Conservation (phyloP, 2,797 vertebrate species). For the Todus mexicanus region DNA sequence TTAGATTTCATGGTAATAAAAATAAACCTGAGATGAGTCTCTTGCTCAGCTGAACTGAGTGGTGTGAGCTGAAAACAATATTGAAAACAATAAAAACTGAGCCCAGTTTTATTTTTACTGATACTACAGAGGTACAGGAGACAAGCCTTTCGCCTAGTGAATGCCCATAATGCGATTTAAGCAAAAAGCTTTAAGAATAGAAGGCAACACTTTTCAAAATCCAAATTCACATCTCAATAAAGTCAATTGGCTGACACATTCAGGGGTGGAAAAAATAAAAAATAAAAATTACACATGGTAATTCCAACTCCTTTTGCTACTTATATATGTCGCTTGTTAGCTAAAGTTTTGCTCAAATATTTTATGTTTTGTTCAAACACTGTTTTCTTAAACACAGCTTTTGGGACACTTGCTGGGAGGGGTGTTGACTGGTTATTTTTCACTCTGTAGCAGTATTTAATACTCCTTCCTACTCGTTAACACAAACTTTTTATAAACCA, state of each 20-base stretch:
- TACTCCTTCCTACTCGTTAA: background rate
- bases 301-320: background rate
- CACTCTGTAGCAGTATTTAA: background rate
- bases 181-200: background rate
- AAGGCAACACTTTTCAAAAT: background rate
- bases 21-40: background rate
- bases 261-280: accelerated
- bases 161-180: background rate
- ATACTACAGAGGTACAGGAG: background rate
- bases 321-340: background rate
- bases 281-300: background rate
- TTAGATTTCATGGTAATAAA: background rate
- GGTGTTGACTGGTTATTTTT: background rate
- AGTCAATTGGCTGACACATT: background rate
- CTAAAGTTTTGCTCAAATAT: background rate
- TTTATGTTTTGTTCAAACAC: background rate
- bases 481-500: background rate
- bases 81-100: background rate
- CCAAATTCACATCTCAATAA: background rate
- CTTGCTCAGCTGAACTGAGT: background rate
- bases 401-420: background rate
- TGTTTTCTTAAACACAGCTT: background rate
- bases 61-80: background rate
- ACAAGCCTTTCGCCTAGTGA: background rate
- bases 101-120: background rate